phyloP scores from a whole-genome alignment of 2,113 vertebrate genomes.

The Pygoscelis adeliae region DNA sequence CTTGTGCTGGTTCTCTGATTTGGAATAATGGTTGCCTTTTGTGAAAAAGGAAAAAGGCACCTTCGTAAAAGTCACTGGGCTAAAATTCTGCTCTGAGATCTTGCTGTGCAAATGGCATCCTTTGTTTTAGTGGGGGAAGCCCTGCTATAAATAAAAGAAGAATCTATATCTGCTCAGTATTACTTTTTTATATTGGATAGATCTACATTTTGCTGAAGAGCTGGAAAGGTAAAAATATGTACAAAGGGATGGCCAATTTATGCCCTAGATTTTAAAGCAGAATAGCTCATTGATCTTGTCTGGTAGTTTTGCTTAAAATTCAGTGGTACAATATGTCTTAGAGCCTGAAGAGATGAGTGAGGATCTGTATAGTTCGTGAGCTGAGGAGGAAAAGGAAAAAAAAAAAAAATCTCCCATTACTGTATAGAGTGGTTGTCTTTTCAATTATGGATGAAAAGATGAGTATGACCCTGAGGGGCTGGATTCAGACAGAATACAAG shows the following conservation, averaged over 20 bases:
- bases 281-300: constrained; percentile 27
- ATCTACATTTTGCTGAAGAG: not conserved
- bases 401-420: not conserved
- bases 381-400: not conserved
- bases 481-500: constrained; percentile 26
- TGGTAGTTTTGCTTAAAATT: constrained; percentile 41
- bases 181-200: not conserved
- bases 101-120: not conserved
- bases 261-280: constrained; percentile 47
- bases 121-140: not conserved
- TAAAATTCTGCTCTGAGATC: not conserved
- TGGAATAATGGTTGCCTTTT: not conserved
- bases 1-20: not conserved
- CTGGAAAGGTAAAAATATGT: not conserved
- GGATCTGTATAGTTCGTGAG: constrained; percentile 13
- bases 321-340: not conserved
- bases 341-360: constrained; percentile 8
- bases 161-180: not conserved
- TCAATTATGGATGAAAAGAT: constrained; percentile 73
- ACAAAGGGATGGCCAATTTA: not conserved
- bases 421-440: constrained; percentile 64
- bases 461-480: constrained; percentile 45
- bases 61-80: not conserved
- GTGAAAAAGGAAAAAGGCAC: not conserved
- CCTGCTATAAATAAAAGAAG: not conserved